These are phyloP conservation scores for Sinocyclocheilus grahami DNA, from an alignment of 2,113 vertebrate species.

Conservation along the genomic window DNA sequence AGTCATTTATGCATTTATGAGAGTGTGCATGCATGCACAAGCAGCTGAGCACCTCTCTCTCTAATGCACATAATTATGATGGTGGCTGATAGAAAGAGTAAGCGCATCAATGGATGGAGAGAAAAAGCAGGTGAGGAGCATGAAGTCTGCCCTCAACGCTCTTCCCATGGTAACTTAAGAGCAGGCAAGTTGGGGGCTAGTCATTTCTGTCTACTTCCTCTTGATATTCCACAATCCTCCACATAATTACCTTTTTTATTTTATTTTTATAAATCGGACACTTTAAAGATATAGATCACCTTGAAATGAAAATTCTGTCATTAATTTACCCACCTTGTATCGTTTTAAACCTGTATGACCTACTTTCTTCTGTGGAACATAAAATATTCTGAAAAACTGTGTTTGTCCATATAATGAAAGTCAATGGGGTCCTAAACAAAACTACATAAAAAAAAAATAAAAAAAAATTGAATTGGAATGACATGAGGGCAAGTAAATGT, in stretches of 20 bases:
- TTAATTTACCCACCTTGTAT: no score
- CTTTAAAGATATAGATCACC: background rate
- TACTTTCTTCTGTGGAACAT: no score
- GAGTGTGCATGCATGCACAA: constrained; percentile 32
- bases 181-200: constrained; percentile 31
- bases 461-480: background rate
- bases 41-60: constrained; percentile 29
- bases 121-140: constrained; percentile 13
- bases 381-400: background rate
- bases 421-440: background rate
- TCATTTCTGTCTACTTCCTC: constrained; percentile 30
- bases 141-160: constrained; percentile 13
- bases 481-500: background rate
- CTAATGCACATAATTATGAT: constrained; percentile 62
- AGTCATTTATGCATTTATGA: constrained; percentile 66
- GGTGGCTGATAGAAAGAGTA: constrained; percentile 38
- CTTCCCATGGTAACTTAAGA: constrained; percentile 36
- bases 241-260: background rate
- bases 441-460: background rate
- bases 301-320: background rate
- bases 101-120: background rate
- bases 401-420: background rate
- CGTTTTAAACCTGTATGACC: no score
- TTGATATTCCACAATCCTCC: constrained; percentile 23
- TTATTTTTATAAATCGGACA: background rate